Evolutionary conservation across 1,140 invertebrate species (phyloP).

Genomic region (Mizuhopecten yessoensis): DNA sequence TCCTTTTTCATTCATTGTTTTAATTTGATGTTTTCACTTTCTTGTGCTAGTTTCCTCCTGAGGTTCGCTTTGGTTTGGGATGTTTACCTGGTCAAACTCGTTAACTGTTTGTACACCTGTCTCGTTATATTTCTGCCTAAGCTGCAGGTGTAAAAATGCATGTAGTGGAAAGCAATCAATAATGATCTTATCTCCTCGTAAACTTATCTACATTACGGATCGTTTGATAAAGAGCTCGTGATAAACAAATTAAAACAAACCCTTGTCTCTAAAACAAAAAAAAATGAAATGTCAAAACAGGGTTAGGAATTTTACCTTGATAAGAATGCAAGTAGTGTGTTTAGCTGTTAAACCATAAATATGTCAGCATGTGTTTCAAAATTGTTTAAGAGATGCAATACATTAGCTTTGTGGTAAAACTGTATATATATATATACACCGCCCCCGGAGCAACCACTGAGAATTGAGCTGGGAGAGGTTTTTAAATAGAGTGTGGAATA

Average conservation of each 20-base stretch:
- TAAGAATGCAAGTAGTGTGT: background rate
- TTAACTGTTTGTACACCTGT: background rate
- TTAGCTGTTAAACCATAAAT: background rate
- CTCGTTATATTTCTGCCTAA: background rate
- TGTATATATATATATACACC: background rate
- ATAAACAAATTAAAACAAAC: background rate
- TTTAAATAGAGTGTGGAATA: background rate
- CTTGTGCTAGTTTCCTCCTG: background rate
- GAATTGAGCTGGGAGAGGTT: background rate
- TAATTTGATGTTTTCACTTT: background rate
- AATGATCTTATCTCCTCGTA: background rate
- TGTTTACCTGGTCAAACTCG: background rate
- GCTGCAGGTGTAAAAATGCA: background rate
- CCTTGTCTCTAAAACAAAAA: background rate
- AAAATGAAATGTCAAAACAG: background rate
- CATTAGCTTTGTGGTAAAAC: background rate
- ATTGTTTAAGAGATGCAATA: background rate
- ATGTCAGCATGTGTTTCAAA: slow-evolving; percentile 6
- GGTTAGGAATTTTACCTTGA: slow-evolving; percentile 1
- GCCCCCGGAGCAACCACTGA: background rate
- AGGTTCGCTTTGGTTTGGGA: background rate
- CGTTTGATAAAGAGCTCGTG: background rate
- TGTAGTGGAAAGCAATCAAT: background rate
- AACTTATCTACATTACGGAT: background rate
- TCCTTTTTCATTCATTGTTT: background rate